Evolutionary conservation across 2,888 invertebrate genomes (phyloP).

Genomic region (Altica lythri): DNA sequence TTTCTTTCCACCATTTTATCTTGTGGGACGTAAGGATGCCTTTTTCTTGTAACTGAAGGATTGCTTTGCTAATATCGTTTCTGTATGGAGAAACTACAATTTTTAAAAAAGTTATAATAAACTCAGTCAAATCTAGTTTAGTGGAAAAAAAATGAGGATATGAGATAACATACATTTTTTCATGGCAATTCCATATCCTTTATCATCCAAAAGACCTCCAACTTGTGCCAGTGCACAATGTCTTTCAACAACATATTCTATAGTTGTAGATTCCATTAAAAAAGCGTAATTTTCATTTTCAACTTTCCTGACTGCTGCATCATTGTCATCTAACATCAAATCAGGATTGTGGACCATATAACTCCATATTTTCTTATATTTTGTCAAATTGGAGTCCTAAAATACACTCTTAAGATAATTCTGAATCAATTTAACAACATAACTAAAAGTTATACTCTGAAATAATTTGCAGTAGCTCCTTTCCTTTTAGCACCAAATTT

Average conservation of each 20-base stretch:
- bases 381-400: conserved; percentile 77
- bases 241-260: conserved; percentile 81
- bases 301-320: conserved; percentile 66
- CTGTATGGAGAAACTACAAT: conserved; percentile 71
- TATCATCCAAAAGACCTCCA: conserved; percentile 76
- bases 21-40: conserved; percentile 79
- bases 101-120: background rate
- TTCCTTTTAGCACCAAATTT: conserved; percentile 84
- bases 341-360: conserved; percentile 75
- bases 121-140: background rate
- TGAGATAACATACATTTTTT: conserved; percentile 65
- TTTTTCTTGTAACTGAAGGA: conserved; percentile 83
- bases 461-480: conserved; percentile 88
- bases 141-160: background rate
- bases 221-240: conserved; percentile 76
- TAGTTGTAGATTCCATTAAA: conserved; percentile 87
- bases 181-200: conserved; percentile 88
- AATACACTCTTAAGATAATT: too few species aligned
- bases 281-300: conserved; percentile 71
- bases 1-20: conserved; percentile 90
- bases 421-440: too few species aligned
- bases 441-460: conserved; percentile 68
- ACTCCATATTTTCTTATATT: conserved; percentile 79
- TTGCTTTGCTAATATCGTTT: conserved; percentile 77
- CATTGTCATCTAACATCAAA: conserved; percentile 63